Base-by-base conservation (phyloP, 2,888 invertebrate genomes). In the Rhingia campestris region DNA sequence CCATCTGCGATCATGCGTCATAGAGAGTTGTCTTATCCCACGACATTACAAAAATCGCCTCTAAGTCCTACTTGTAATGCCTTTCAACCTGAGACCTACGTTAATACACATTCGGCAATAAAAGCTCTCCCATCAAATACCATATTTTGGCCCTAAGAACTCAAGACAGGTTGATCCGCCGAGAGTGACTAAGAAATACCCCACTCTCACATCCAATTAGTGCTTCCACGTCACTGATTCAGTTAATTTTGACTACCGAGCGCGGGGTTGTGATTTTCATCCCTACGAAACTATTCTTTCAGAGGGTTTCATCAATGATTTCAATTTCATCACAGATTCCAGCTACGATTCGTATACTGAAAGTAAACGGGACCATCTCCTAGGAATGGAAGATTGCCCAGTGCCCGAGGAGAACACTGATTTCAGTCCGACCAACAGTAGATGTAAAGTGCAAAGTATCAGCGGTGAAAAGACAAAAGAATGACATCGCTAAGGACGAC, bases 401-500 rank as follows among this genome's bases (percentile, higher is more conserved):
- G n/a, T n/a, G n/a, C n/a, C n/a, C n/a, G n/a, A 80, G 2, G 72
- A 79, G 22, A 66, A 54, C 9, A 58, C 32, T 41, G 41, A 4
- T 10, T 64, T 22, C 1, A 59, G 32, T 22, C n/a, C 53, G 0
- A 37, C 10, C 3, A 56, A 6, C 33, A 69, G 9, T 22, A 49
- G 30, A 0, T 30, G n/a, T 12, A 43, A 54, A 39, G 39, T 51
- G 3, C 73, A 73, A 7, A 74, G 47, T 53, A 58, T 87, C 14
- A 86, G 14, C 43, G 79, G 54, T 32, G 87, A 87, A 63, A 88
- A 88, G 63, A 87, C 76, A 61, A 43, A 30, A 70, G 6, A 54
- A 45, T 4, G 49, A 22, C 37, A 22, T 22, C 72, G n/a, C n/a
- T 12, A 6, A 59, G 9, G 90, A 91, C 10, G 91, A 92, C 86